Evolutionary conservation across 1,140 invertebrate species (phyloP).

Genomic region (Nebria ingens): DNA sequence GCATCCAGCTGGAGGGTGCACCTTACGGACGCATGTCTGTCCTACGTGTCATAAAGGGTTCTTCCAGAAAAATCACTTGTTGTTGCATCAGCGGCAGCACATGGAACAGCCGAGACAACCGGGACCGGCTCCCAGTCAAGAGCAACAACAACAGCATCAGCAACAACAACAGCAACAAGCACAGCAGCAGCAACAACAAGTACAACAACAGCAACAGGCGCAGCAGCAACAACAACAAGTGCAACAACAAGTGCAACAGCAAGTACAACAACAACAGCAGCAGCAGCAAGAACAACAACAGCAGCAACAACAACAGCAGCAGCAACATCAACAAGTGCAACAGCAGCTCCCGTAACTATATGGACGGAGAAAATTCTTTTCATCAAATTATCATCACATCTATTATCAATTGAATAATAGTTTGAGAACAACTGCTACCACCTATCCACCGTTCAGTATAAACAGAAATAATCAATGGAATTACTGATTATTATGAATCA

Average conservation of each 20-base stretch:
- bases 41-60: slow-evolving; percentile 78
- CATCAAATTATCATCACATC: too few relatives aligned
- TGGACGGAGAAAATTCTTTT: too few relatives aligned
- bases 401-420: background rate
- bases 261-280: slow-evolving; percentile 15
- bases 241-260: background rate
- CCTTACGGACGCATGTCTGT: slow-evolving; percentile 68
- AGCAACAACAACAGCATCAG: slow-evolving; percentile 29
- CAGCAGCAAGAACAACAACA: slow-evolving; percentile 29
- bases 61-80: slow-evolving; percentile 73
- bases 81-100: slow-evolving; percentile 70
- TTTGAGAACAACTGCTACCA: background rate
- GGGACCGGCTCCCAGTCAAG: slow-evolving; percentile 25
- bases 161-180: slow-evolving; percentile 27
- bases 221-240: slow-evolving; percentile 21
- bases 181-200: background rate
- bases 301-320: slow-evolving; percentile 18
- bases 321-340: slow-evolving; percentile 22
- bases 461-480: slow-evolving; percentile 9
- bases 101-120: slow-evolving; percentile 55
- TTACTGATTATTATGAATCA: slow-evolving; percentile 4
- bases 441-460: slow-evolving; percentile 9
- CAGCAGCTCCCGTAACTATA: slow-evolving; percentile 32
- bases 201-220: slow-evolving; percentile 13
- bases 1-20: slow-evolving; percentile 69